phyloP scores from a whole-genome alignment of 2,888 invertebrate genomes.

The Tigriopus californicus region DNA sequence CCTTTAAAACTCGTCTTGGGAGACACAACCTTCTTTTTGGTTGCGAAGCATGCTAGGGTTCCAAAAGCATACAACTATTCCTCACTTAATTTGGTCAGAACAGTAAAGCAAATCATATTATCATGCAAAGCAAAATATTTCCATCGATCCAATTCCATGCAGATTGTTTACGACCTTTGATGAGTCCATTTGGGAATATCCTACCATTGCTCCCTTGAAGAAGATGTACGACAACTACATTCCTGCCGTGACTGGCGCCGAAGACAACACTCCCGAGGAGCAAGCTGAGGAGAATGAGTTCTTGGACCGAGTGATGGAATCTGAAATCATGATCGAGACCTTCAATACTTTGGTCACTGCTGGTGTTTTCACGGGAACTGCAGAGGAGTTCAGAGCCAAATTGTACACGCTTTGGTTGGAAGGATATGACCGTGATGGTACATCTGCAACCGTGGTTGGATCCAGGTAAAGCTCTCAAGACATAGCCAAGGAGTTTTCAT shows the following conservation, averaged over 20 bases:
- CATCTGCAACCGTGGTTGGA: constrained; percentile 12
- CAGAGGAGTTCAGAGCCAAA: constrained; percentile 23
- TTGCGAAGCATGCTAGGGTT: too few species aligned
- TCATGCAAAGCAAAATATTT: too few species aligned
- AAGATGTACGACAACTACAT: constrained; percentile 68
- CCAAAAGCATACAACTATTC: too few species aligned
- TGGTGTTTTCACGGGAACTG: constrained; percentile 27
- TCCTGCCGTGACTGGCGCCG: constrained; percentile 47
- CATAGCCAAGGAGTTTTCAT: too few species aligned
- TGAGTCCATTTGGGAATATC: not conserved
- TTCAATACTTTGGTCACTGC: constrained; percentile 43
- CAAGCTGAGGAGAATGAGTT: constrained; percentile 56
- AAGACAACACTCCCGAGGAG: constrained; percentile 50
- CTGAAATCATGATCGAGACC: constrained; percentile 50
- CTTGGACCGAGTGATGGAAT: constrained; percentile 53
- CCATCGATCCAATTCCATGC: too few species aligned
- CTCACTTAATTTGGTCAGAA: too few species aligned
- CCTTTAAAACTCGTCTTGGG: too few species aligned
- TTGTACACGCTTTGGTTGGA: constrained; percentile 35
- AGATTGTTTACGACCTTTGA: constrained; percentile 7
- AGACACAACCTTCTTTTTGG: too few species aligned
- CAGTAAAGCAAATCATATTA: too few species aligned
- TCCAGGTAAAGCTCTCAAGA: constrained; percentile 4
- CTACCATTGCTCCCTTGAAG: not conserved
- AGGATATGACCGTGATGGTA: constrained; percentile 54